Percentiles rank a stretch among this genome's conserved stretches.
Evolutionary conservation across 1,140 invertebrate genomes (phyloP).

Genomic region (Megathymus violae): DNA sequence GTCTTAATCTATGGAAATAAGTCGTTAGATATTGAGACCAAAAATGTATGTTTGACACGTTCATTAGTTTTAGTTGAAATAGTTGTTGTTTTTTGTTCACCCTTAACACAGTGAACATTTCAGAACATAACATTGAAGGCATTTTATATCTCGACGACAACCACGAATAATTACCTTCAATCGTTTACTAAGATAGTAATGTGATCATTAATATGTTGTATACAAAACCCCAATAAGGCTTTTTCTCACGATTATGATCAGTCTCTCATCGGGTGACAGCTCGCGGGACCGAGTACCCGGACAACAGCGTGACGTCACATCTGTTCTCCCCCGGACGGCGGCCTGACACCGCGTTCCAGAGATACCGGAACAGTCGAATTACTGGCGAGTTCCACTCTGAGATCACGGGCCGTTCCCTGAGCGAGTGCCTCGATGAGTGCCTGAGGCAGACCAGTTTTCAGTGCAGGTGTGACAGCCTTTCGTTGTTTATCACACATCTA

Average conservation of each 20-base stretch:
- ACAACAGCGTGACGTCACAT: conserved; percentile 91
- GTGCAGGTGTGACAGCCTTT: conserved; percentile 84
- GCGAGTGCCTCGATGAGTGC: conserved; percentile 95
- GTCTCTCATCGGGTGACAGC: conserved; percentile 83
- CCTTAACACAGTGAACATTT: not conserved
- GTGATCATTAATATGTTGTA: too few relatives aligned
- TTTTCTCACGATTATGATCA: conserved; percentile 78
- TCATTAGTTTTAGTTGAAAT: too few relatives aligned
- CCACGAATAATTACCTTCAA: too few relatives aligned
- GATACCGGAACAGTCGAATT: conserved; percentile 92
- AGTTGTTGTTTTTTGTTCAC: not conserved
- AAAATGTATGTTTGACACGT: too few relatives aligned
- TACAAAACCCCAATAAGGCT: conserved; percentile 71
- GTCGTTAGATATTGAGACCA: conserved; percentile 2
- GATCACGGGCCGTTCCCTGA: conserved; percentile 92
- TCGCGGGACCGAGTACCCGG: conserved; percentile 92
- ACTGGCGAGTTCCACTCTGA: conserved; percentile 94
- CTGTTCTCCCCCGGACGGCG: conserved; percentile 90
- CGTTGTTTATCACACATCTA: conserved; percentile 13
- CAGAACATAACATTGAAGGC: not conserved
- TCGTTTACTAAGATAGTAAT: too few relatives aligned
- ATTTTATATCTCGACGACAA: too few relatives aligned
- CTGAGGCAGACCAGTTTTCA: conserved; percentile 93
- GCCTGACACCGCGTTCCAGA: conserved; percentile 94
- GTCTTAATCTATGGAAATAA: conserved; percentile 11